Evolutionary conservation across 2,888 invertebrate species (phyloP).

Genomic region (Merodon equestris): DNA sequence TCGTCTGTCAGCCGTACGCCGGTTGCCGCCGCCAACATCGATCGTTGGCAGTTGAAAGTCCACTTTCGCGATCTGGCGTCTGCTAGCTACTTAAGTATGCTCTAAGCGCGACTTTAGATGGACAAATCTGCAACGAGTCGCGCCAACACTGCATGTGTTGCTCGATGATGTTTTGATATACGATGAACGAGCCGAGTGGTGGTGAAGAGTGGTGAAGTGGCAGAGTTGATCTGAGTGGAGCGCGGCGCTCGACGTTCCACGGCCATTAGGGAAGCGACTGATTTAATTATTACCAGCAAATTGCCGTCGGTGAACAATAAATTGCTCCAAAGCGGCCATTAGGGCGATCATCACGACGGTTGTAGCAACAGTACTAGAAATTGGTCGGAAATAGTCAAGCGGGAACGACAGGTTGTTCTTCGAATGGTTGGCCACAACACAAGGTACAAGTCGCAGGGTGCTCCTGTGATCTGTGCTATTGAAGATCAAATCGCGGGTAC

Average conservation of each 20-base stretch:
- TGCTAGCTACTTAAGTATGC: constrained; percentile 55
- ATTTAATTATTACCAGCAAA: constrained; percentile 67
- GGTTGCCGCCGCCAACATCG: constrained; percentile 54
- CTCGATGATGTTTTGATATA: constrained; percentile 57
- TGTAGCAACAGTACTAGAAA: background rate
- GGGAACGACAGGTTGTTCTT: constrained; percentile 45
- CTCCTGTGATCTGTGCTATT: background rate
- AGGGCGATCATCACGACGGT: constrained; percentile 31
- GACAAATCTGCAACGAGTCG: constrained; percentile 38
- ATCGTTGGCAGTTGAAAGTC: constrained; percentile 27
- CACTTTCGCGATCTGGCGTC: constrained; percentile 41
- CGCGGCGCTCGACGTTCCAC: constrained; percentile 27
- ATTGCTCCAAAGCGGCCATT: constrained; percentile 51
- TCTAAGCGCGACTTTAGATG: constrained; percentile 34
- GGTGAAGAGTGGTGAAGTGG: constrained; percentile 20
- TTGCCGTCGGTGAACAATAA: constrained; percentile 60
- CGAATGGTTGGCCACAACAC: constrained; percentile 14
- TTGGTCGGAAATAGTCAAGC: constrained; percentile 5
- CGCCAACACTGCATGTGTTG: constrained; percentile 43
- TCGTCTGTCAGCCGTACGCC: constrained; percentile 54
- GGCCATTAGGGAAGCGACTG: constrained; percentile 34
- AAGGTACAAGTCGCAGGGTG: background rate
- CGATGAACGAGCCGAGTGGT: constrained; percentile 38
- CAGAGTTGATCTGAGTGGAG: constrained; percentile 33
- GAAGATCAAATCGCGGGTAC: constrained; percentile 14